Base-by-base conservation (phyloP, 2,888 invertebrate species). In the Agonopterix heracliana region DNA sequence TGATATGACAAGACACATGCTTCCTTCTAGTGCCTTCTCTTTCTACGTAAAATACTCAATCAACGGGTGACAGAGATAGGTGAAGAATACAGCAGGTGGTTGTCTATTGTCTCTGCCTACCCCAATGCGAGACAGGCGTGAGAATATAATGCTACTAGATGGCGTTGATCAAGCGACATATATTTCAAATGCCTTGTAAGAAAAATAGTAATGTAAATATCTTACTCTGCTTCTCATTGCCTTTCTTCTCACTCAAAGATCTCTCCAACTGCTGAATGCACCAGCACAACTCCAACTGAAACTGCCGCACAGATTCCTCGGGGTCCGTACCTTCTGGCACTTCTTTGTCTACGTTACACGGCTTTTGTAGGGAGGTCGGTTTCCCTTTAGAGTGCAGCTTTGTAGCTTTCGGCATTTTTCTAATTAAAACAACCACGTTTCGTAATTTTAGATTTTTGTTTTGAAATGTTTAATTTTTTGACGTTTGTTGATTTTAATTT, bases 241-340 rank as follows among this genome's bases (percentile, higher is more conserved):
- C 81, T 74, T 93, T 93, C 55, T 91, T 91, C 40, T 90, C 89
- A 47, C 77, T 81, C 54, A 93, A 71, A 14, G 90, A 85, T 13
- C 75, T 77, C 68, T 94, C 92, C 50, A 95, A 73, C 59, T 94
- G 93, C 60, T 94, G 93, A 60, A 95, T 92, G 67, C 95, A 95
- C 95, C 95, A 95, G 65, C 91, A 93, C 5, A 95, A 76, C 74
- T 95, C 95, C n/a, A 93, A 61, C 72, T 95, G 93, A 66, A 94
- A 94, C 68, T 92, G 92, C 71, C 91, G 85, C 54, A 90, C 85
- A 0, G 88, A 78, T 79, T 94, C 90, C 48, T 84, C 85, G 1
- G 78, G 74, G 49, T 81, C 76, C 17, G 55, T 57, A 44, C 64
- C 65, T 12, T 78, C 74, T 7, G 71, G 53, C 13, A 55, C 62